phyloP scores from a whole-genome alignment of 2,888 invertebrate species.

The Crematogaster levior region DNA sequence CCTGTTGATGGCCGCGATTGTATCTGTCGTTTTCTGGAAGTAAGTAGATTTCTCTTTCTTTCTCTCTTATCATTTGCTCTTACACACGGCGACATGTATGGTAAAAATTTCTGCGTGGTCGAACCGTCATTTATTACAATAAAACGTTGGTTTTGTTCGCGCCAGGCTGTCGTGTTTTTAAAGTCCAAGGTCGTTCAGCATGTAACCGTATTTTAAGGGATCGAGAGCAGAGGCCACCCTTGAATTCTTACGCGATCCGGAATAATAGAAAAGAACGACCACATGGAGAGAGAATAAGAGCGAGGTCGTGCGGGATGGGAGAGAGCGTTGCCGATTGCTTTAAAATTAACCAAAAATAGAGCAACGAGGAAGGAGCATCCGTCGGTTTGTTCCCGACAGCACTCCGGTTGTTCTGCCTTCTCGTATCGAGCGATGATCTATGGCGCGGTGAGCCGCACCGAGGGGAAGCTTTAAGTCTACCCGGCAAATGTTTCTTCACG shows the following conservation, averaged over 20 bases:
- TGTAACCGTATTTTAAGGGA: conserved; percentile 70
- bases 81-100: neutral
- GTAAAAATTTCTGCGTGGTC: conserved; percentile 53
- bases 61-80: neutral
- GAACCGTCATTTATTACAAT: conserved; percentile 41
- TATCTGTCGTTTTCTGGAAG: conserved; percentile 95
- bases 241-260: conserved; percentile 41
- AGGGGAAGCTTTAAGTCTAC: conserved; percentile 11
- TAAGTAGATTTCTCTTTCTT: conserved; percentile 87
- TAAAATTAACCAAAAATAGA: conserved; percentile 70
- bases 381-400: conserved; percentile 40
- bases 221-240: conserved; percentile 60
- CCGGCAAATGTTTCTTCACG: conserved; percentile 16
- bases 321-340: conserved; percentile 32
- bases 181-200: conserved; percentile 59
- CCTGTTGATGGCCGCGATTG: conserved; percentile 92
- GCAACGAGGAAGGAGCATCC: conserved; percentile 38
- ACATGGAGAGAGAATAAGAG: conserved; percentile 17
- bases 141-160: conserved; percentile 70
- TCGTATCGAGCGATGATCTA: conserved; percentile 38
- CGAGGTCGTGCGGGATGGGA: conserved; percentile 12
- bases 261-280: conserved; percentile 14
- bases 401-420: conserved; percentile 2
- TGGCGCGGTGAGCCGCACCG: conserved; percentile 25
- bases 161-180: conserved; percentile 51